Base-by-base conservation (phyloP, 2,797 vertebrate genomes). In the Poeciliopsis infans region DNA sequence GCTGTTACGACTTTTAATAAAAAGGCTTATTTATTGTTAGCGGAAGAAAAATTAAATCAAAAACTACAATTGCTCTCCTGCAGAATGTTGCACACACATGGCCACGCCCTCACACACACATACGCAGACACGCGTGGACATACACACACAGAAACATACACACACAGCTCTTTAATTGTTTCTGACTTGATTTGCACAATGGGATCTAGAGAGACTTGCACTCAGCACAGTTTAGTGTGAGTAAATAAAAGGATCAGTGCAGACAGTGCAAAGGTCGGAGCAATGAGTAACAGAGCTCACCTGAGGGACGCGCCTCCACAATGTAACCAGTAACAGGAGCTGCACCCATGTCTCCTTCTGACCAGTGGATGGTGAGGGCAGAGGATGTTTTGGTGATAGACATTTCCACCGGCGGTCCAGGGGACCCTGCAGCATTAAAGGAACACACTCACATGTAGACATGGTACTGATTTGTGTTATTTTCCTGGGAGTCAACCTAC, bases 251-350 rank as follows among this genome's bases (percentile, higher is more conserved):
- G 51, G 73, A 70, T 31, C 3, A 46, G 46, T 5, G 18, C 2
- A 55, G 41, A 31, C 31, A 36, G 47, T 33, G 74, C 71, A 36
- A 82, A 72, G 72, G 70, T 82, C 31, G 0, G n/a, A 39, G 49
- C 3, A 69, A 6, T 25, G 7, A 1, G 36, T 70, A 45, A 31
- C 31, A 23, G 0, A 55, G 45, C 79, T 89, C 71, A 99, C 98
- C 98, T 94, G 98, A 99, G 43, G 98, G 96, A 51, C 97, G 95
- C 57, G 97, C 96, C 93, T 99, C 98, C 28, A 99, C 96, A 31
- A 97, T 92, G 18, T 97, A 99, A 78, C 98, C 97, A 0, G 93
- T 97, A 73, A 98, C 95, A 20, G 96, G 96, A 0, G 95, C 95
- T 43, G 88, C 88, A 51, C 98, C 98, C 0, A 85, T 72, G 0